Percentiles rank a stretch among this genome's conserved stretches.
Conservation (phyloP, 2,888 invertebrate genomes). For the Eupithecia subfuscata region DNA sequence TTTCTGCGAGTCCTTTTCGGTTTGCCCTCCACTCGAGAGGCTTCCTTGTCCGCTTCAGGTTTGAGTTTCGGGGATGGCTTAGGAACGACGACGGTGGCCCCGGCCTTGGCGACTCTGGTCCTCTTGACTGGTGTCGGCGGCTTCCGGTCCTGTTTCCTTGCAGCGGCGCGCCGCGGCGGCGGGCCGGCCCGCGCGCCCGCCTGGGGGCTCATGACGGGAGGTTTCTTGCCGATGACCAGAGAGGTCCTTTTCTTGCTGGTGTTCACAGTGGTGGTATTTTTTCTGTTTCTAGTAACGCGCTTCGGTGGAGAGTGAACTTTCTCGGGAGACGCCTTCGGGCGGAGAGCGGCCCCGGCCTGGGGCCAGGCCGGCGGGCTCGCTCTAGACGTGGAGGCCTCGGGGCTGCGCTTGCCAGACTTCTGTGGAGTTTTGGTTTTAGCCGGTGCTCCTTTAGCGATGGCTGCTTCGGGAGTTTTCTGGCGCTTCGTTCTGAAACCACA, state of each 20-base stretch:
- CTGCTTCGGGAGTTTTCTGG: slow-evolving; percentile 14
- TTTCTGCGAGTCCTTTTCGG: slow-evolving; percentile 45
- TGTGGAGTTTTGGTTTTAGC: slow-evolving; percentile 21
- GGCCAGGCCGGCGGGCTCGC: slow-evolving; percentile 6
- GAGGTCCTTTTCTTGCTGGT: slow-evolving; percentile 48
- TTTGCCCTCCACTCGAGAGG: slow-evolving; percentile 17
- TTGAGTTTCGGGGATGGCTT: slow-evolving; percentile 61
- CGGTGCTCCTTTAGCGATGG: neutral
- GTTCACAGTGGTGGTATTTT: slow-evolving; percentile 25
- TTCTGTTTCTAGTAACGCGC: slow-evolving; percentile 47
- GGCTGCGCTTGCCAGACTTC: slow-evolving; percentile 19
- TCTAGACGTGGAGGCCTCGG: slow-evolving; percentile 11
- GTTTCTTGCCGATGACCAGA: slow-evolving; percentile 61
- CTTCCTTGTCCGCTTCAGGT: slow-evolving; percentile 41
- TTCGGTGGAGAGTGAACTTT: slow-evolving; percentile 20
- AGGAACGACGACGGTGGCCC: slow-evolving; percentile 49
- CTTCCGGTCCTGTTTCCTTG: slow-evolving; percentile 1
- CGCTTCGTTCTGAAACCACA: slow-evolving; percentile 27
- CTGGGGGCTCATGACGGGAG: slow-evolving; percentile 53
- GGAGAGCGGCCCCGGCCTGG: neutral
- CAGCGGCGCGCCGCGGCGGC: slow-evolving; percentile 47
- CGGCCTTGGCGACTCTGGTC: slow-evolving; percentile 49
- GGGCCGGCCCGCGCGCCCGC: slow-evolving; percentile 42
- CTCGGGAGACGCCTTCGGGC: slow-evolving; percentile 17
- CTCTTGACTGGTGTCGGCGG: slow-evolving; percentile 49